Conservation (phyloP, 2,113 vertebrate genomes). For the Trichomycterus rosablanca region DNA sequence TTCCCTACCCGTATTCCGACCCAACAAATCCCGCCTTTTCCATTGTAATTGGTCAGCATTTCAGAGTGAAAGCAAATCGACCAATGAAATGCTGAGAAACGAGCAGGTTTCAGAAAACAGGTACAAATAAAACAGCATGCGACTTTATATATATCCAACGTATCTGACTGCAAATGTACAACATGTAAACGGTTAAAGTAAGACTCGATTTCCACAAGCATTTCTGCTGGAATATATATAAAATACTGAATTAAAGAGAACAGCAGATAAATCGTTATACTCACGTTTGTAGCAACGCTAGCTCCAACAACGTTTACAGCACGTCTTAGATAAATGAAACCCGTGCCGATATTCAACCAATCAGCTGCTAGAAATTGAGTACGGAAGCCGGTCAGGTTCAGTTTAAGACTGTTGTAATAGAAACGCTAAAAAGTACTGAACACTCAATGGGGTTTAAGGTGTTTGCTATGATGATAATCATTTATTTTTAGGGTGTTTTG, state of each 20-base stretch:
- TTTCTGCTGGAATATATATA: too few species aligned
- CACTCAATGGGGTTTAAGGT: too few species aligned
- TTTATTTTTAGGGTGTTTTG: too few species aligned
- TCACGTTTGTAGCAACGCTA: background rate
- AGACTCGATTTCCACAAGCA: too few species aligned
- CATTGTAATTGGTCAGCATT: background rate
- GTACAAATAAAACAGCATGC: background rate
- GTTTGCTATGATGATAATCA: too few species aligned
- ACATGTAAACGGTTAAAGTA: too few species aligned
- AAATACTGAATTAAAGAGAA: too few species aligned
- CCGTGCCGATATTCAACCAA: slow-evolving; percentile 16
- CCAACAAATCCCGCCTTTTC: background rate
- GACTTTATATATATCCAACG: too few species aligned
- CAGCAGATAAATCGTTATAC: background rate
- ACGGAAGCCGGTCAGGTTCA: slow-evolving; percentile 16
- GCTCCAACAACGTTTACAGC: slow-evolving; percentile 16
- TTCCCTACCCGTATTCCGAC: background rate
- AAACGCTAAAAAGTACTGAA: too few species aligned
- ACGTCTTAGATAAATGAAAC: slow-evolving; percentile 9
- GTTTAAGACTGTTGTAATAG: background rate
- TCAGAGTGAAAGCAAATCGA: too few species aligned
- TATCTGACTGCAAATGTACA: too few species aligned
- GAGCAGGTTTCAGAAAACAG: too few species aligned
- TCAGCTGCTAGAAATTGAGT: slow-evolving; percentile 6
- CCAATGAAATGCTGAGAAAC: background rate